A percentile compares a stretch with the other conserved stretches of the same genome.
Conservation (phyloP, 1,140 invertebrate genomes). For the Microplitis demolitor region DNA sequence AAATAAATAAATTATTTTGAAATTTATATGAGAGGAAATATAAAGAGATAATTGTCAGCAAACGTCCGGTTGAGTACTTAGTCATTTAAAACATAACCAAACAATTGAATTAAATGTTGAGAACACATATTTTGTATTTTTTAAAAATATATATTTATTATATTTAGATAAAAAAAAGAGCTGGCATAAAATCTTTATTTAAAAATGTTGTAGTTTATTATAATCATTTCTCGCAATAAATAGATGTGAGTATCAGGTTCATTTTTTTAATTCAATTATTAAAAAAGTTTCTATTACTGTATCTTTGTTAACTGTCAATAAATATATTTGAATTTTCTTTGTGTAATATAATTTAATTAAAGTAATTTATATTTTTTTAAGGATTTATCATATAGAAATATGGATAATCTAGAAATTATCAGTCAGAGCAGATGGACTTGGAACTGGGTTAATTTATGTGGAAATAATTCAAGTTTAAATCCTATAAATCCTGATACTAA, state of each 20-base stretch:
- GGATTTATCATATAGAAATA: background rate
- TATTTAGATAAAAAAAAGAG: no score
- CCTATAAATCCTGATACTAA: slow-evolving; percentile 69
- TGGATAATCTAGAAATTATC: slow-evolving; percentile 5
- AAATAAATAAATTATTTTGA: no score
- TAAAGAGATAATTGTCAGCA: no score
- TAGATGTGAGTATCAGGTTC: no score
- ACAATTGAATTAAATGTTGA: background rate
- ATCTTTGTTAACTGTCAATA: background rate
- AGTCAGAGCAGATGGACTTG: slow-evolving; percentile 55
- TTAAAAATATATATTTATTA: no score
- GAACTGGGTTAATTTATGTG: slow-evolving; percentile 78
- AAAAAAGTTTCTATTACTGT: no score
- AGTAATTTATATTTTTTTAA: background rate
- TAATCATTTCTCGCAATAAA: no score
- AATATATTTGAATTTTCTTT: background rate
- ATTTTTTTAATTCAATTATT: no score
- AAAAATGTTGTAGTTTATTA: no score
- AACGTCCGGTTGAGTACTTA: background rate
- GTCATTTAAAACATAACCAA: background rate
- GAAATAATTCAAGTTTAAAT: slow-evolving; percentile 64
- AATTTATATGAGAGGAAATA: no score
- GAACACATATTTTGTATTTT: no score
- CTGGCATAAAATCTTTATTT: no score
- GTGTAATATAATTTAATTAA: background rate